Percentiles rank a stretch among this genome's conserved stretches.
Conservation (phyloP, 2,113 vertebrate species). For the Echinops telfairi region DNA sequence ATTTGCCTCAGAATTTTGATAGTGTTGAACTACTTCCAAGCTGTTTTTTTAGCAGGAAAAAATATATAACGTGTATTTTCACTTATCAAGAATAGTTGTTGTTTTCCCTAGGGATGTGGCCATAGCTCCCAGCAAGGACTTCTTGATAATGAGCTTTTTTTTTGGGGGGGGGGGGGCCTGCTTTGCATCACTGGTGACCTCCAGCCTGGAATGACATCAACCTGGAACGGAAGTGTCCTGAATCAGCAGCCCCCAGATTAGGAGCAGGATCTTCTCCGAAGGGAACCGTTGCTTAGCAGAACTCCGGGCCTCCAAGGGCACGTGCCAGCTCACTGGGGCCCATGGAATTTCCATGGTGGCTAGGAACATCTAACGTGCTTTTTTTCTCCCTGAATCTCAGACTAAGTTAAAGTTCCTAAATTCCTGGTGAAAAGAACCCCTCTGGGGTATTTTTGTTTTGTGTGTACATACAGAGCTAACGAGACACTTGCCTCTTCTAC, state of each 20-base stretch:
- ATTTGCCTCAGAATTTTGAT: not conserved
- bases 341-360: not conserved
- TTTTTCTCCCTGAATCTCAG: not conserved
- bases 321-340: not conserved
- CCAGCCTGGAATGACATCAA: conserved; percentile 59
- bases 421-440: not conserved
- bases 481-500: not conserved
- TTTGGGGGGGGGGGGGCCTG: not conserved
- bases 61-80: not conserved
- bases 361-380: not conserved
- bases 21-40: not conserved
- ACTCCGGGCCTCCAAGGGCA: not conserved
- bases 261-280: not conserved
- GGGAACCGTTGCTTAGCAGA: not conserved
- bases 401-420: not conserved
- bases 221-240: not conserved
- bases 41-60: not conserved
- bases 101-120: not conserved
- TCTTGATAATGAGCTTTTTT: conserved; percentile 42
- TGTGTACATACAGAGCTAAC: not conserved
- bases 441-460: not conserved
- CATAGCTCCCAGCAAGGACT: not conserved
- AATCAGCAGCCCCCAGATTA: not conserved
- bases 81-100: conserved; percentile 13
- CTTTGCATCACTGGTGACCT: conserved; percentile 65